Evolutionary conservation across 2,888 invertebrate genomes (phyloP).

Genomic region (Petrolisthes manimaculis): DNA sequence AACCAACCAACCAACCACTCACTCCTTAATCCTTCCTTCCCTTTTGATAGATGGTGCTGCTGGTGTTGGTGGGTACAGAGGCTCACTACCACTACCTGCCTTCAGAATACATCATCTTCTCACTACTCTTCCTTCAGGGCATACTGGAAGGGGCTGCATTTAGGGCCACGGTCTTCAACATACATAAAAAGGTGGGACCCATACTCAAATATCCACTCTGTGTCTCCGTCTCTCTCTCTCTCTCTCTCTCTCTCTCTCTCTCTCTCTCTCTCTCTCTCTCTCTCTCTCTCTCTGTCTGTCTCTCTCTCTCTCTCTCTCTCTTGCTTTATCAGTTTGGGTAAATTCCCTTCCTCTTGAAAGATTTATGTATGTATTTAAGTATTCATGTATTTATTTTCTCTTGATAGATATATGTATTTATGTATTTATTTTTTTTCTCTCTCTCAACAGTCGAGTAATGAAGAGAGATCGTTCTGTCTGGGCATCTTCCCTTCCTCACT

Average conservation of each 20-base stretch:
- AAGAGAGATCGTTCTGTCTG: slow-evolving; percentile 38
- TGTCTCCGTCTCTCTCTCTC: too few species aligned
- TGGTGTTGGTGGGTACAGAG: slow-evolving; percentile 40
- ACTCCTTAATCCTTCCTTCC: neutral
- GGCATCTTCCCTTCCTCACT: slow-evolving; percentile 48
- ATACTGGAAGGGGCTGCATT: slow-evolving; percentile 51
- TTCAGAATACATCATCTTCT: slow-evolving; percentile 52
- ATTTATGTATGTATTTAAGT: too few species aligned
- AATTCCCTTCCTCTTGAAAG: too few species aligned
- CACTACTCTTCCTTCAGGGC: slow-evolving; percentile 44
- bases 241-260: too few species aligned
- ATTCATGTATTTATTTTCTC: too few species aligned
- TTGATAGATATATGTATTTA: too few species aligned
- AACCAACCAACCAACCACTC: too few species aligned
- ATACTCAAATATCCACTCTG: too few species aligned
- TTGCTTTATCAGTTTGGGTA: too few species aligned
- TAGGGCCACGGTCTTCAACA: slow-evolving; percentile 50
- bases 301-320: too few species aligned
- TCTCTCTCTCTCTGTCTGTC: too few species aligned
- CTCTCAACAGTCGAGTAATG: neutral
- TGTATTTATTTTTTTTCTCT: neutral
- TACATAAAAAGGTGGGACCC: slow-evolving; percentile 47
- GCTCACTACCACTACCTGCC: slow-evolving; percentile 56
- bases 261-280: too few species aligned
- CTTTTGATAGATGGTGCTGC: slow-evolving; percentile 34